Evolutionary conservation across 2,888 invertebrate genomes (phyloP), one percentile per base, ranked within the genome.

Genomic region (Polydrusus cervinus): DNA sequence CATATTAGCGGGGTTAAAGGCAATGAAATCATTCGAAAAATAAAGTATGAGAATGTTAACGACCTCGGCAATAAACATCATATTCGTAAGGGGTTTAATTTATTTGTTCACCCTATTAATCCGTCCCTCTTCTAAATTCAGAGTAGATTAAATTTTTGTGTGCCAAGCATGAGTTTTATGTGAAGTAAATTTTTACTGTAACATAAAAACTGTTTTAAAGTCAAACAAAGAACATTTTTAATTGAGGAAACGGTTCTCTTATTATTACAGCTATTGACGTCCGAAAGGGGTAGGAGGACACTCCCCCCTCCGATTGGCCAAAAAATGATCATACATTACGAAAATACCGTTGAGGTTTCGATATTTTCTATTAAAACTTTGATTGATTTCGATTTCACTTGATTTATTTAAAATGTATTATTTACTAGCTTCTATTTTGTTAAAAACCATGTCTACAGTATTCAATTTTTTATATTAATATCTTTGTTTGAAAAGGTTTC

Each of bases 11-110:
- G 74, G 77, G 72, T 72, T 72, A 68, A 64, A 73, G 47, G 73
- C 76, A 76, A 76, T 73, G 73, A 76, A 73, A 76, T 72, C 57
- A 73, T 73, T 73, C 60, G 73, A 72, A 70, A 76, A 73, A 73
- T 73, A 76, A 76, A 76, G 73, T 73, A 76, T 73, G 66, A 60
- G 65, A 55, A 69, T 69, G 69, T 72, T 76, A 76, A 76, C 76
- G 76, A 76, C 76, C 66, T 64, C 18, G 62, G 76, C 64, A 76
- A 76, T 76, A 76, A 76, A 76, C 76, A 76, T 76, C 76, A 70
- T 76, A 72, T 76, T 73, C 71, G 68, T 69, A 71, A 73, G 73
- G 75, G 73, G 76, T 76, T 76, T 73, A 76, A 76, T 76, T 73
- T 70, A 76, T 76, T 73, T 73, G 73, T 61, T 76, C 76, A 70